These are phyloP conservation scores for Nemoura dubitans DNA, from an alignment of 2,888 invertebrate genomes.

Conservation along the genomic window DNA sequence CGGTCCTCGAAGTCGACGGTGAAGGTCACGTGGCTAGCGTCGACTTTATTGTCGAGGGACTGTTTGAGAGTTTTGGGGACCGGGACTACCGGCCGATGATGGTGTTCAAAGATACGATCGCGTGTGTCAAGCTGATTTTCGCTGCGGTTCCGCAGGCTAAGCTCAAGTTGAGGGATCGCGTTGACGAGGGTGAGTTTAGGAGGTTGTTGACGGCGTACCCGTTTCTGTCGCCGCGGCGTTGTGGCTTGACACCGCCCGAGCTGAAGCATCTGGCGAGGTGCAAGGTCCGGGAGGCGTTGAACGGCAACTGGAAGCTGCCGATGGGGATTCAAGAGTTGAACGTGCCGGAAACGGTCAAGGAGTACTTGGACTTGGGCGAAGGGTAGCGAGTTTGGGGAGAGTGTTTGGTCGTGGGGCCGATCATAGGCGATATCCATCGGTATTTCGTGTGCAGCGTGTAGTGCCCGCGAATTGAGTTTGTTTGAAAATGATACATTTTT, in stretches of 20 bases:
- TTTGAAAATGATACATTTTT: too few species aligned
- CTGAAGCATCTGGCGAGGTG: slow-evolving; percentile 81
- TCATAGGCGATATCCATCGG: too few species aligned
- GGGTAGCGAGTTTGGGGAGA: slow-evolving; percentile 58
- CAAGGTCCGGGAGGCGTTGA: slow-evolving; percentile 70
- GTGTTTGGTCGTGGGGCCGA: too few species aligned
- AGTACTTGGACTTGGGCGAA: slow-evolving; percentile 77
- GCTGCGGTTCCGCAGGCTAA: slow-evolving; percentile 70
- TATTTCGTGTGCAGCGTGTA: too few species aligned
- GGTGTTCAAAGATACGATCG: slow-evolving; percentile 63
- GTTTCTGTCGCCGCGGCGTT: slow-evolving; percentile 60
- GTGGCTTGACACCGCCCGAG: slow-evolving; percentile 72
- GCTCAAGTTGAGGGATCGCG: slow-evolving; percentile 62
- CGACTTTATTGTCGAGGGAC: slow-evolving; percentile 63
- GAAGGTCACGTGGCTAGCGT: slow-evolving; percentile 57
- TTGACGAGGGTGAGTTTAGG: slow-evolving; percentile 61
- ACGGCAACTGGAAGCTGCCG: slow-evolving; percentile 77
- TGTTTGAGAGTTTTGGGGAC: slow-evolving; percentile 62
- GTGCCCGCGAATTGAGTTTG: too few species aligned
- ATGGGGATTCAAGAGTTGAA: slow-evolving; percentile 73
- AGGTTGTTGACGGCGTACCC: slow-evolving; percentile 26
- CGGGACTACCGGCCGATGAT: neutral
- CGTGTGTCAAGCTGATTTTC: slow-evolving; percentile 74
- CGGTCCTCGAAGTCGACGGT: slow-evolving; percentile 55
- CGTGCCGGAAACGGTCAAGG: slow-evolving; percentile 71